These are phyloP conservation scores for Chaetops frenatus DNA, from an alignment of 2,113 vertebrate species.

Conservation along the genomic window DNA sequence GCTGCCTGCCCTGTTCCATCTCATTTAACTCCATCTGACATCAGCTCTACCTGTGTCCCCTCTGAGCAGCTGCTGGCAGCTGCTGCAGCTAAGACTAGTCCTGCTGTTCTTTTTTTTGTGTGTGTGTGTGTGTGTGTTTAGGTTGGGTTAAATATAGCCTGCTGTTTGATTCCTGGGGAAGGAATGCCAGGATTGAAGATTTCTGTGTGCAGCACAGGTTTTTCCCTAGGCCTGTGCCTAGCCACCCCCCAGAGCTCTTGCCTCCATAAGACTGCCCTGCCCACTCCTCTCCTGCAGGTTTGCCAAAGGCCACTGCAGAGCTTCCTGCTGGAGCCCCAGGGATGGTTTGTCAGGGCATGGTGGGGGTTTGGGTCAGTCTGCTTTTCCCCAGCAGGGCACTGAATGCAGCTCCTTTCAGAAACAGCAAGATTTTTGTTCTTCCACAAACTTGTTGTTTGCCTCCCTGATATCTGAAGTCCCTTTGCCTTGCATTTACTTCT, in stretches of 20 bases:
- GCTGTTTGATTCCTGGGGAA: neutral
- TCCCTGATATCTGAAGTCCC: neutral
- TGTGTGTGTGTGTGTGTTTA: slow-evolving; percentile 9
- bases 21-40: slow-evolving; percentile 35
- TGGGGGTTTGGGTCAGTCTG: neutral
- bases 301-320: neutral
- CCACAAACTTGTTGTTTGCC: neutral
- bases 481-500: neutral
- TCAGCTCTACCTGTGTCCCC: neutral
- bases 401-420: neutral
- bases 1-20: slow-evolving; percentile 17
- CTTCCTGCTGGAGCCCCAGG: neutral
- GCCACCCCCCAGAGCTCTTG: neutral
- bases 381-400: neutral
- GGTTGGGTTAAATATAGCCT: slow-evolving; percentile 36
- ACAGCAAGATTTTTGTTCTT: neutral
- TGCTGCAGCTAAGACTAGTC: neutral
- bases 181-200: neutral
- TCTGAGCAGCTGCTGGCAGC: slow-evolving; percentile 42
- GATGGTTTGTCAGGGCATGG: neutral
- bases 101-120: slow-evolving; percentile 6
- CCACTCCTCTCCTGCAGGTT: neutral
- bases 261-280: neutral
- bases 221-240: neutral
- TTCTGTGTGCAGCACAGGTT: neutral